Evolutionary conservation across 2,797 vertebrate genomes (phyloP), one percentile per base, ranked within the genome.

Genomic region (Apodemus agrarius): DNA sequence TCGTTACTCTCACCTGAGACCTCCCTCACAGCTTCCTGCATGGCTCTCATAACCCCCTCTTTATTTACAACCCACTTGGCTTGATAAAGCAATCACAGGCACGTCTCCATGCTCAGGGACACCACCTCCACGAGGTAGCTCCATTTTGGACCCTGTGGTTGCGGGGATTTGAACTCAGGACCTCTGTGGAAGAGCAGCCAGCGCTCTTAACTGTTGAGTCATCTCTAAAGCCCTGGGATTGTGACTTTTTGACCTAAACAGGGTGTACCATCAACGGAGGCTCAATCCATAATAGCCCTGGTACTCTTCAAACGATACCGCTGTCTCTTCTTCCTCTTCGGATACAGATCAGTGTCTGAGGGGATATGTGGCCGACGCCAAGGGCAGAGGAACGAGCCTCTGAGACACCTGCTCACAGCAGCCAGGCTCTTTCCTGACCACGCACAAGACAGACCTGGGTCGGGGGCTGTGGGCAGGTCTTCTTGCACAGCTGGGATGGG

Each of bases 1-100:
- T 2, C 65, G 43, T 16, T 24, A n/a, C 6, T 31, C 0, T 29
- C 19, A 11, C 22, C 34, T 1, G 2, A 1, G 37, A 13, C 52
- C 17, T 16, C 16, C 57, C 12, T 59, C 2, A 13, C 4, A 40
- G 40, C 29, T 67, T 12, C 26, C 63, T 17, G 16, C 2, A 16
- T n/a, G 65, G 21, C n/a, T 6, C 72, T 46, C 63, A 21, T 46
- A 1, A 22, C 24, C 34, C 43, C 31, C 43, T 72, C 54, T 40
- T 69, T 31, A 82, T 63, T 85, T 67, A 11, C 13, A 82, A 37
- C 31, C 40, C 80, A 54, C 59, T 49, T 46, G 8, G 34, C 63
- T 63, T 54, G 19, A 52, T 14, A 10, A n/a, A 72, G 22, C n/a
- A 61, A 31, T 26, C 40, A 63, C 2, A 78, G 40, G 78, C 21